Evolutionary conservation across 2,888 invertebrate species (phyloP), one percentile per base, ranked within the genome.

Genomic region (Drosophila subquinaria): DNA sequence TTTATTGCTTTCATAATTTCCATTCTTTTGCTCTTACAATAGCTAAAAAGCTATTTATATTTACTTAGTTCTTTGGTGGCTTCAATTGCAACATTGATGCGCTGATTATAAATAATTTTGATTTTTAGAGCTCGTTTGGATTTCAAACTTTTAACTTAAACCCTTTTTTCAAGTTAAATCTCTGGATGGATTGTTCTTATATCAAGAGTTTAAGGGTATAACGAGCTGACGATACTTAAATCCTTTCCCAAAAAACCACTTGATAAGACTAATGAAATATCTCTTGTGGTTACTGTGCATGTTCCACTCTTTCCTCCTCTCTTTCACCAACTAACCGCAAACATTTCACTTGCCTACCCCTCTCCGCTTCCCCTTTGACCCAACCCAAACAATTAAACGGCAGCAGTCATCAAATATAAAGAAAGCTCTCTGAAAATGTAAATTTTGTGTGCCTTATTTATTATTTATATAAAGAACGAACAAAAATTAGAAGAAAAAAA

Each of bases 381-480:
- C 33, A 35, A 35, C 8, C 11, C 13, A 35, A 48, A 66, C 45
- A 73, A 65, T 56, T 74, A 64, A 48, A 55, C n/a, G 36, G 5
- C n/a, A 38, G 36, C 40, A 56, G 23, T 48, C 63, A 66, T 43
- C 40, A 48, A 69, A 45, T 69, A 47, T 62, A 43, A 64, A 42
- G 33, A 27, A 57, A 47, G 5, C 20, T 11, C 51, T 15, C 43
- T 53, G 51, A 35, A 51, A 45, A 63, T 70, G 63, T 64, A 60
- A 61, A 74, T 74, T 77, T 56, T 15, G 52, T 74, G 48, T 59
- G 53, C 50, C 65, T 85, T 63, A 82, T 88, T 82, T 81, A 88
- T 85, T 79, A 84, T 88, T 88, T 84, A 88, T 76, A 59, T 66
- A 70, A 48, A 33, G 42, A 65, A 56, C 51, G 35, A 60, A 59